Percentiles rank a stretch among this genome's conserved stretches.
Conservation (phyloP, 92 coral and sea anemone species). For the Hydrozoanthus gracilis region DNA sequence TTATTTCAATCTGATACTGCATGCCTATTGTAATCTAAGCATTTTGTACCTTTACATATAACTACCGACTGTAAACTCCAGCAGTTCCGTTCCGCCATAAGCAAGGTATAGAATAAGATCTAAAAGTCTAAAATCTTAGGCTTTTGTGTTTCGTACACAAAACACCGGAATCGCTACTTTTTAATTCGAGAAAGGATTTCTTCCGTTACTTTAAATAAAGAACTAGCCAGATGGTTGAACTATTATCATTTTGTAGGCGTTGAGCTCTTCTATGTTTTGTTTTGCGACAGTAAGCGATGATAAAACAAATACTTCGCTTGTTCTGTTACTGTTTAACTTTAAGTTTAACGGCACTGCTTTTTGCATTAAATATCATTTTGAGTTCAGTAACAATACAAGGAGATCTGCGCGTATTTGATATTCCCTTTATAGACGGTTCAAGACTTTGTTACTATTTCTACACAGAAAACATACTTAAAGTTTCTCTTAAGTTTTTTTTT, state of each 20-base stretch:
- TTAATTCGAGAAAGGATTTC: slow-evolving; percentile 1
- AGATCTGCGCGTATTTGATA: too few species aligned
- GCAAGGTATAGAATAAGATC: too few species aligned
- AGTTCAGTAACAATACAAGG: not conserved
- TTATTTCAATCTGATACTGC: too few species aligned
- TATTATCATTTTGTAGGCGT: slow-evolving; percentile 15
- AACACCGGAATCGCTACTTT: not conserved
- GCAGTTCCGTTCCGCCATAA: too few species aligned
- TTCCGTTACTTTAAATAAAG: slow-evolving; percentile 16
- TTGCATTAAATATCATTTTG: not conserved
- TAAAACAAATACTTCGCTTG: slow-evolving; percentile 20
- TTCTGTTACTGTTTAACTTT: not conserved
- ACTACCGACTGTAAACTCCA: too few species aligned
- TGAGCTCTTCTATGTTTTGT: slow-evolving; percentile 22
- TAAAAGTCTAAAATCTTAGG: too few species aligned
- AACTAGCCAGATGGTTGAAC: slow-evolving; percentile 18
- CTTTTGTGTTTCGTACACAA: not conserved
- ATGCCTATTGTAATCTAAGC: too few species aligned
- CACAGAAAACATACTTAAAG: too few species aligned
- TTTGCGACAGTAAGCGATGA: slow-evolving; percentile 26
- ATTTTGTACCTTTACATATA: too few species aligned
- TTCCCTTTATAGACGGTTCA: too few species aligned
- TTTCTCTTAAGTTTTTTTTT: not conserved
- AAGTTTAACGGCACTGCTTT: not conserved
- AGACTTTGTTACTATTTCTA: too few species aligned